Evolutionary conservation across 2,113 vertebrate genomes (phyloP).

Genomic region (Eclectus roratus): DNA sequence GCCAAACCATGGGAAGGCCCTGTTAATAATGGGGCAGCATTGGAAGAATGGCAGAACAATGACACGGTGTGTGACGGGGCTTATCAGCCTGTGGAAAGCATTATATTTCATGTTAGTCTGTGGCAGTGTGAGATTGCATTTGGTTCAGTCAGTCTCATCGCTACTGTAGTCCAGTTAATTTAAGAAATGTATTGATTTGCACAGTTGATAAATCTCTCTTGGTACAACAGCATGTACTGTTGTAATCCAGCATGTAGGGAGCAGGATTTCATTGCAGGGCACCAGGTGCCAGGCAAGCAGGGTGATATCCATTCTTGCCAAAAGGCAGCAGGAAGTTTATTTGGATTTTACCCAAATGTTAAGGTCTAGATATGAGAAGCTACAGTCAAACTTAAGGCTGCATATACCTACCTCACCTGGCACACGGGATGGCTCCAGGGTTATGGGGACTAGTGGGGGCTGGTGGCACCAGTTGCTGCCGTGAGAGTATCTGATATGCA

Average conservation of each 20-base stretch:
- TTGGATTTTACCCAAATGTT: neutral
- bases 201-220: neutral
- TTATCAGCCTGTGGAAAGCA: neutral
- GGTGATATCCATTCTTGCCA: rapidly evolving
- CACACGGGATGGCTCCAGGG: rapidly evolving
- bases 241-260: neutral
- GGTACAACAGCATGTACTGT: neutral
- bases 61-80: rapidly evolving
- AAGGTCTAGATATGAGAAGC: neutral
- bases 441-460: rapidly evolving
- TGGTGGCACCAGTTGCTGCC: rapidly evolving
- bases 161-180: neutral
- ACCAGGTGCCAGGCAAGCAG: rapidly evolving
- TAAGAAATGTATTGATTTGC: neutral
- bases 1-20: too few species aligned
- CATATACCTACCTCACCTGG: neutral
- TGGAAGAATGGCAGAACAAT: neutral
- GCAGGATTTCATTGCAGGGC: neutral
- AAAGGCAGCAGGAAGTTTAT: too few species aligned
- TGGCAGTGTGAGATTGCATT: neutral
- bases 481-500: neutral
- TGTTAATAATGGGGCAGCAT: rapidly evolving
- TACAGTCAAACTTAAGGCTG: too few species aligned
- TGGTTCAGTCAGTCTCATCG: neutral
- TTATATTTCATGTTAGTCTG: neutral